Evolutionary conservation across 2,888 invertebrate genomes (phyloP).

Genomic region (Napeogenes sylphis): DNA sequence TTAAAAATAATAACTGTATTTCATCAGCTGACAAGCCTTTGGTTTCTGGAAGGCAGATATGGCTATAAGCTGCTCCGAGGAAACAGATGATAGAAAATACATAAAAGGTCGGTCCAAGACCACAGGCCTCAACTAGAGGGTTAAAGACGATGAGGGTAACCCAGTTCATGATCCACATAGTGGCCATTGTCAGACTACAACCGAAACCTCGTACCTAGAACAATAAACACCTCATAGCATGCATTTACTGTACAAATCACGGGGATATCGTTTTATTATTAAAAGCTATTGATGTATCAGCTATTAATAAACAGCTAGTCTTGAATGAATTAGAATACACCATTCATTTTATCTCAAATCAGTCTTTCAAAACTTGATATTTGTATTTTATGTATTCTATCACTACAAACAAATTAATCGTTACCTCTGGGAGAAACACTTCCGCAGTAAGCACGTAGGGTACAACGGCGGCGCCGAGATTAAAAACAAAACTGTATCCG

Average conservation of each 20-base stretch:
- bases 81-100: constrained; percentile 57
- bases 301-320: too few relatives aligned
- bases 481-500: constrained; percentile 58
- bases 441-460: constrained; percentile 68
- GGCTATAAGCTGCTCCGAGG: constrained; percentile 51
- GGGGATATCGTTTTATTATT: not conserved
- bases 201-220: constrained; percentile 59
- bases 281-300: too few relatives aligned
- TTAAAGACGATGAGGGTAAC: constrained; percentile 57
- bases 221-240: not conserved
- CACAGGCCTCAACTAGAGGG: constrained; percentile 51
- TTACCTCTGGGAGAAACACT: constrained; percentile 67
- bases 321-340: not conserved
- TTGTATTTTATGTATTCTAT: too few relatives aligned
- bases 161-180: constrained; percentile 61
- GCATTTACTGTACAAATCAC: not conserved
- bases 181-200: constrained; percentile 50
- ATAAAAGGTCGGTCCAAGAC: constrained; percentile 61
- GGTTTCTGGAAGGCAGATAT: constrained; percentile 65
- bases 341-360: not conserved
- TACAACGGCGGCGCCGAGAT: constrained; percentile 64
- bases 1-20: constrained; percentile 55
- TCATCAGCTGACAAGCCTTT: constrained; percentile 62
- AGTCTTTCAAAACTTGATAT: too few relatives aligned
- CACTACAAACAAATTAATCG: not conserved